These are phyloP conservation scores for Cydia strobilella DNA, from an alignment of 1,140 invertebrate species.

Conservation along the genomic window DNA sequence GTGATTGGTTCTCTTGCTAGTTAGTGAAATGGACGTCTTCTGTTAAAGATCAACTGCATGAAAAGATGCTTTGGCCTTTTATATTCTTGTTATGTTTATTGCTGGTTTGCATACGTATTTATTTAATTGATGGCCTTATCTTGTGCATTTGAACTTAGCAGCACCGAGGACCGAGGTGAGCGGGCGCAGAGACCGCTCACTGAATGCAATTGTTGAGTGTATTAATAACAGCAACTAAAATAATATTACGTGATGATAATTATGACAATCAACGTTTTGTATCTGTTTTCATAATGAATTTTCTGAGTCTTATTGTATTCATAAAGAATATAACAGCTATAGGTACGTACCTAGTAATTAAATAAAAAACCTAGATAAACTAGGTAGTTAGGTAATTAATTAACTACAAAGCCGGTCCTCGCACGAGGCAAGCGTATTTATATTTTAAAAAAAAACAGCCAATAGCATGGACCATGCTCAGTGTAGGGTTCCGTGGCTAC, in stretches of 20 bases:
- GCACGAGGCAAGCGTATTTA: too few relatives aligned
- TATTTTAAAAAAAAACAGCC: too few relatives aligned
- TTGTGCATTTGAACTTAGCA: constrained; percentile 18
- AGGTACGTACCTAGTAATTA: too few relatives aligned
- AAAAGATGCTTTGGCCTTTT: constrained; percentile 13
- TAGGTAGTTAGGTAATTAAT: too few relatives aligned
- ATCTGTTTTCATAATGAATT: background rate
- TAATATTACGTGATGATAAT: constrained; percentile 1
- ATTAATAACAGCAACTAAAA: background rate
- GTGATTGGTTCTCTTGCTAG: background rate
- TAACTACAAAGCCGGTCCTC: too few relatives aligned
- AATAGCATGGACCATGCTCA: too few relatives aligned
- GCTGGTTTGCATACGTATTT: background rate
- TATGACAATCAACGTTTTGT: background rate
- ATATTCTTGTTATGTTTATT: background rate
- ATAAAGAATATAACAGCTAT: background rate
- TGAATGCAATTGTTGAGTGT: constrained; percentile 13
- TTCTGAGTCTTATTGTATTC: background rate
- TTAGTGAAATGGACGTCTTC: background rate
- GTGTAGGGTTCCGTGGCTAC: too few relatives aligned
- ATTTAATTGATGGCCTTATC: constrained; percentile 18
- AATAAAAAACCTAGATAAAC: too few relatives aligned
- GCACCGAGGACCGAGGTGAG: constrained; percentile 18
- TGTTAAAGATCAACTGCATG: background rate
- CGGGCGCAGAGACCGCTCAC: background rate